A percentile compares a stretch with the other conserved stretches of the same genome.
Conservation (phyloP, 2,113 vertebrate species). For the western clawed frog (Xenopus tropicalis) region DNA sequence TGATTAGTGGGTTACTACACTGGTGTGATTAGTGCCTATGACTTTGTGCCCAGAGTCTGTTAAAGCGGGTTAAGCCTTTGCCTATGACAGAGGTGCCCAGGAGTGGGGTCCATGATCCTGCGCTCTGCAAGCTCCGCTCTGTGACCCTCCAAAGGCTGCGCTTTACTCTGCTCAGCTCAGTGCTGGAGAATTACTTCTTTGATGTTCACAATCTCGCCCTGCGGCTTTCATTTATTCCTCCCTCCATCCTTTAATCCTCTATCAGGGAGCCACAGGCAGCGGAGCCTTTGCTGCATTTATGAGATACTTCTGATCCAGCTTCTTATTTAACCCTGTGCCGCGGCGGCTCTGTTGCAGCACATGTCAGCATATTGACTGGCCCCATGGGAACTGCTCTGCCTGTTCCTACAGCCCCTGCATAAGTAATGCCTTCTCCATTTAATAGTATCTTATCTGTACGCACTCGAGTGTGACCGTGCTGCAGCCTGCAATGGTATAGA, state of each 20-base stretch:
- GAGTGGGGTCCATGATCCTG: too few species aligned
- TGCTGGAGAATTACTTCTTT: constrained; percentile 18
- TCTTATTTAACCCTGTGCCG: constrained; percentile 34
- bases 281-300: constrained; percentile 18
- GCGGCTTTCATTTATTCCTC: constrained; percentile 18
- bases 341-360: constrained; percentile 13
- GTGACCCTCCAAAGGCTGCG: background rate
- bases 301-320: constrained; percentile 22
- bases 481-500: too few species aligned
- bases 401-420: background rate
- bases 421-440: background rate
- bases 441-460: constrained; percentile 2
- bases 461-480: background rate
- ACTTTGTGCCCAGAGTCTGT: background rate
- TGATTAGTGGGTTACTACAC: too few species aligned
- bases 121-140: background rate
- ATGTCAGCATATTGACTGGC: background rate
- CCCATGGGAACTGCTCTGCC: constrained; percentile 18
- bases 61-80: background rate
- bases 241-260: constrained; percentile 18
- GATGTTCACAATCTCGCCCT: constrained; percentile 19
- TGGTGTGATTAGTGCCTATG: background rate
- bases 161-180: constrained; percentile 11
- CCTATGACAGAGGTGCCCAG: too few species aligned
- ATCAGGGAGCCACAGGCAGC: constrained; percentile 28